phyloP scores from a whole-genome alignment of 92 coral and sea anemone genomes.

The Micromussa lordhowensis region DNA sequence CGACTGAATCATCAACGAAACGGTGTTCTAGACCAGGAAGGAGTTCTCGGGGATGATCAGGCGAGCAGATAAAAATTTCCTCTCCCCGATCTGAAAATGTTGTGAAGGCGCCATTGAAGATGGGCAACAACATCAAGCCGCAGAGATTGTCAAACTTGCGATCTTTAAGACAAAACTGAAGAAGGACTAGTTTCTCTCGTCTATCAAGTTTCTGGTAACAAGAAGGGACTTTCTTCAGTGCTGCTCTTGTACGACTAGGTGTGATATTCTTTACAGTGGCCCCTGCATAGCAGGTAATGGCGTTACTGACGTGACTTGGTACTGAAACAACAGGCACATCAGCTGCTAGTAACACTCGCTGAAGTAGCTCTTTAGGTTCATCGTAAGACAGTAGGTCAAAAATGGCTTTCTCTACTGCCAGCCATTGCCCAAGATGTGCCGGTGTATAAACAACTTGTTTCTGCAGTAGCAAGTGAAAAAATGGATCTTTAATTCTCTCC shows the following conservation, averaged over 20 bases:
- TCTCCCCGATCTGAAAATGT: slow-evolving; percentile 28
- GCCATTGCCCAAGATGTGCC: slow-evolving; percentile 70
- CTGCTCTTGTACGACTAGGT: background rate
- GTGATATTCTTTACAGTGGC: background rate
- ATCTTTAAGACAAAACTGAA: slow-evolving; percentile 73
- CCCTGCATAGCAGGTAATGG: slow-evolving; percentile 3
- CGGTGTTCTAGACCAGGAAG: slow-evolving; percentile 73
- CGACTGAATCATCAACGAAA: slow-evolving; percentile 63
- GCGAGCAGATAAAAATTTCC: slow-evolving; percentile 62
- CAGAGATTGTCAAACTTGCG: slow-evolving; percentile 37
- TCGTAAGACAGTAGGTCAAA: slow-evolving; percentile 20
- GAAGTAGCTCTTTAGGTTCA: slow-evolving; percentile 32
- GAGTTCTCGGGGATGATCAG: slow-evolving; percentile 70
- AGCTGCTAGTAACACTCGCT: slow-evolving; percentile 33
- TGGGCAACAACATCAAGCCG: slow-evolving; percentile 77
- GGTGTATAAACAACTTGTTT: slow-evolving; percentile 43
- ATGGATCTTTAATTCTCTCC: slow-evolving; percentile 41
- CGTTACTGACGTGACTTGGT: slow-evolving; percentile 58
- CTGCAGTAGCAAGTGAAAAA: slow-evolving; percentile 44
- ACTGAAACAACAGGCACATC: slow-evolving; percentile 47
- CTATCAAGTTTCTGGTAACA: slow-evolving; percentile 42
- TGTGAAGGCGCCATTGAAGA: slow-evolving; percentile 62
- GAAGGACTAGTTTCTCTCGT: slow-evolving; percentile 63
- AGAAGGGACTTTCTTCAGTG: background rate
- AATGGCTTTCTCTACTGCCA: slow-evolving; percentile 41